Base-by-base conservation (phyloP, 2,888 invertebrate species). In the Acronicta leporina region DNA sequence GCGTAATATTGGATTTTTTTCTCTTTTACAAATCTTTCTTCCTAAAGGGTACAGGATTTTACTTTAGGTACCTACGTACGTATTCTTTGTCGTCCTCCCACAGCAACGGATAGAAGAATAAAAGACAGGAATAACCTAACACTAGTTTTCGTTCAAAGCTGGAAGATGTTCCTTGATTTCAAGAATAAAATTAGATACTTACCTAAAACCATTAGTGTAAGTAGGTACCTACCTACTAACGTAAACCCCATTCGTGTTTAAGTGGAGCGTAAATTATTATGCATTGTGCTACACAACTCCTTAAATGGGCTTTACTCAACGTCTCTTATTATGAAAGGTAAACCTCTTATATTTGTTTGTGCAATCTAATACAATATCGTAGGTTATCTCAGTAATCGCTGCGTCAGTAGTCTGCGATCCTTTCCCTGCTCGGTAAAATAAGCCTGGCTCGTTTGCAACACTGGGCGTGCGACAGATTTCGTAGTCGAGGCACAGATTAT, bases 311-410 rank as follows among this genome's bases (percentile, higher is more conserved):
- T 75, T 73, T 75, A 60, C 71, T 67, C 71, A 77, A 75, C 69
- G 52, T 65, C 53, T 63, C 61, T 54, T 68, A 76, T 84, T 81
- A 79, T 80, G 82, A 83, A 83, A 83, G 76, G 75, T 74, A 60
- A 67, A 76, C 77, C 79, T 78, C 79, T 79, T 73, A 77, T 79
- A 72, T 80, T 78, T 73, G 70, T 83, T 83, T 83, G 80, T 81
- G 87, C 83, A 87, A 85, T 78, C 74, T 85, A 85, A 85, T 80
- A 82, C 81, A 83, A 85, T 82, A 85, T 83, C 79, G 59, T 62
- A 50, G 46, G 65, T 68, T 38, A 58, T 55, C 54, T 63, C 61
- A 51, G 75, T 80, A 83, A 83, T 82, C 77, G 77, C 70, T 79
- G 59, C 43, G 70, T 62, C 68, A 75, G 73, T 75, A 74, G 71